Conservation (phyloP, 1,140 invertebrate genomes). For the Ephestia elutella region DNA sequence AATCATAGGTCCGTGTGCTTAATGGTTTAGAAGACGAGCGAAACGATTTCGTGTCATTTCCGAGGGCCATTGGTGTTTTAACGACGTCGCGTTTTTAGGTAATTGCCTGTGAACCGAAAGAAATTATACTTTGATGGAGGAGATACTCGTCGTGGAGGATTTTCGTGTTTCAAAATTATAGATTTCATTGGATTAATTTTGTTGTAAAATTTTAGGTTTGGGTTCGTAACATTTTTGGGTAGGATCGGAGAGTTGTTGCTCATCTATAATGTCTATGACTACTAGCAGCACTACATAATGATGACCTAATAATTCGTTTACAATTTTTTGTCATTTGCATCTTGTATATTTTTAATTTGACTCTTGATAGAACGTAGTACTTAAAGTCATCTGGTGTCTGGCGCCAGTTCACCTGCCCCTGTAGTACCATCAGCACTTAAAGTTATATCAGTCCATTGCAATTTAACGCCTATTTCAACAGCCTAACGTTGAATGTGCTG, state of each 20-base stretch:
- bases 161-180: background rate
- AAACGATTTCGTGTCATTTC: constrained; percentile 57
- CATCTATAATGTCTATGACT: too few species aligned
- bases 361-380: background rate
- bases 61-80: constrained; percentile 16
- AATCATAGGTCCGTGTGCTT: constrained; percentile 51
- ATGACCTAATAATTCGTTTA: too few species aligned
- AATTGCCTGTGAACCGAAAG: constrained; percentile 45
- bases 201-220: background rate
- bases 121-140: constrained; percentile 3
- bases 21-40: constrained; percentile 27
- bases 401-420: constrained; percentile 22
- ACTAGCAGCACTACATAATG: too few species aligned
- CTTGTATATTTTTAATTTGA: too few species aligned
- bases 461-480: background rate
- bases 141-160: background rate
- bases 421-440: background rate
- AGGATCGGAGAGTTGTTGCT: too few species aligned
- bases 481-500: background rate
- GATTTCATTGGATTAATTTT: background rate
- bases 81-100: constrained; percentile 20
- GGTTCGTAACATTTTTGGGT: too few species aligned
- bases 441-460: background rate
- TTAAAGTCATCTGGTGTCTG: constrained; percentile 13
- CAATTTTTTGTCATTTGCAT: too few species aligned